Evolutionary conservation across 2,888 invertebrate genomes (phyloP).

Genomic region (Eupelmus urozonus): DNA sequence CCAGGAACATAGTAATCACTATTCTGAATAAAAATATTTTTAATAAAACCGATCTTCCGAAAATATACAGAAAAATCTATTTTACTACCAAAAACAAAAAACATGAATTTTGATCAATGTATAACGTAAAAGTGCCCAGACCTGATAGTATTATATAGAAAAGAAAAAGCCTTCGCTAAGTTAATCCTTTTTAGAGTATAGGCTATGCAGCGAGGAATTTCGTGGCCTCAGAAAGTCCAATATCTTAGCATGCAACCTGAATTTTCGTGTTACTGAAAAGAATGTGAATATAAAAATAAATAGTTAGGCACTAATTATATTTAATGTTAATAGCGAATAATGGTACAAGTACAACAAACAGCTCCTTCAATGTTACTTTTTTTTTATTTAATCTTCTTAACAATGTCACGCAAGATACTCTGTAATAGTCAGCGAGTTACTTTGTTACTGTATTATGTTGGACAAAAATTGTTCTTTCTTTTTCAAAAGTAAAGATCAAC

Average conservation of each 20-base stretch:
- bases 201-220: slow-evolving; percentile 15
- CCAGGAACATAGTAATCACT: no score
- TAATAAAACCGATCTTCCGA: neutral
- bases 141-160: slow-evolving; percentile 1
- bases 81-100: slow-evolving; percentile 1
- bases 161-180: slow-evolving; percentile 13
- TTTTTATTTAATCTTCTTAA: neutral
- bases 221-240: slow-evolving; percentile 33
- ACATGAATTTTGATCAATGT: neutral
- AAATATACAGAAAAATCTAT: neutral
- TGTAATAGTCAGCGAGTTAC: no score
- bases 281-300: slow-evolving; percentile 17
- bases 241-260: slow-evolving; percentile 13
- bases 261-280: slow-evolving; percentile 12
- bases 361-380: no score
- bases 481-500: neutral
- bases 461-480: neutral
- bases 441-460: no score
- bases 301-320: slow-evolving; percentile 31
- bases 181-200: slow-evolving; percentile 14
- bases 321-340: neutral
- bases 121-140: slow-evolving; percentile 15
- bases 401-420: no score
- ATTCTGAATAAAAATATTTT: no score
- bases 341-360: neutral